Percentiles rank a stretch among this genome's conserved stretches.
Evolutionary conservation across 1,140 invertebrate species (phyloP).

Genomic region (Odontomachus brunneus): DNA sequence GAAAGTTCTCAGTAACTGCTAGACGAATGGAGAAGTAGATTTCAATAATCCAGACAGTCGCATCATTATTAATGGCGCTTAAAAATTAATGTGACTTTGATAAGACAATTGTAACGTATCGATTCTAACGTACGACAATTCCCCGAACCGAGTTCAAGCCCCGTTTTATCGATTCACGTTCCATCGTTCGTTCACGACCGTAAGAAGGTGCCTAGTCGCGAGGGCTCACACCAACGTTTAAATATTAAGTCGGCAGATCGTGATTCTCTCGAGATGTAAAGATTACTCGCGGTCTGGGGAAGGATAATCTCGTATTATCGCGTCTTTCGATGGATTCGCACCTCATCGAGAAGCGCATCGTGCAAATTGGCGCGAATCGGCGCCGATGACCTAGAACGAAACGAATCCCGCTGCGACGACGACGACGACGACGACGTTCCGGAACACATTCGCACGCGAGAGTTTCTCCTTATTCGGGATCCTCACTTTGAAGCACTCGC

Average conservation of each 20-base stretch:
- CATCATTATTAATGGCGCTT: conserved; percentile 50
- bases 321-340: conserved; percentile 3
- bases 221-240: neutral
- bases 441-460: conserved; percentile 1
- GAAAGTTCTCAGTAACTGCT: conserved; percentile 9
- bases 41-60: conserved; percentile 49
- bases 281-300: no score
- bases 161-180: conserved; percentile 26
- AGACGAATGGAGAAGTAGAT: conserved; percentile 47
- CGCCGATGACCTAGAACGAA: conserved; percentile 42
- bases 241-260: conserved; percentile 1
- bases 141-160: conserved; percentile 30
- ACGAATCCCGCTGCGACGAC: conserved; percentile 7
- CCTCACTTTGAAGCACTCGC: conserved; percentile 25
- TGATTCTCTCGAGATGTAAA: neutral
- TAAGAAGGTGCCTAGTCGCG: neutral
- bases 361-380: conserved; percentile 26
- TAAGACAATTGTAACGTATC: conserved; percentile 58
- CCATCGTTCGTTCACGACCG: conserved; percentile 7
- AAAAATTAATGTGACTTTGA: conserved; percentile 57
- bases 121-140: conserved; percentile 29
- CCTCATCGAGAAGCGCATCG: conserved; percentile 33
- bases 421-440: conserved; percentile 32
- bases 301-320: neutral
- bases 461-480: conserved; percentile 44